phyloP scores from a whole-genome alignment of 2,113 vertebrate species.

The Halcyon malimbica region DNA sequence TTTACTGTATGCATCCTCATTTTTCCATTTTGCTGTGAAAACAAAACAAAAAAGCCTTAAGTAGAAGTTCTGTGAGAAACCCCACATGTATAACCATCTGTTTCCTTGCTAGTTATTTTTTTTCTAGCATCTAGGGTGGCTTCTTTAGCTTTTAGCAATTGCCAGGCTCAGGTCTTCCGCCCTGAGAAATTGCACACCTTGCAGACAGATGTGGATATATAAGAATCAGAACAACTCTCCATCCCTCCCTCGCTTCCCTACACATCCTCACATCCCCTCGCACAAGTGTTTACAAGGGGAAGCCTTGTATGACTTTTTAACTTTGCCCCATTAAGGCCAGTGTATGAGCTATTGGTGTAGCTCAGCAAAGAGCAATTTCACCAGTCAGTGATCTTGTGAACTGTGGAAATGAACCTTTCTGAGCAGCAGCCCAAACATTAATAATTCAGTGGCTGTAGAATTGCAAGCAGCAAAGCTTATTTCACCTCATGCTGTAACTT shows the following conservation, averaged over 20 bases:
- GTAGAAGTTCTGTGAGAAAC: slow-evolving; percentile 39
- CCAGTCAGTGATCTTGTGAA: not conserved
- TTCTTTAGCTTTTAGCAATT: slow-evolving; percentile 57
- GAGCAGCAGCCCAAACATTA: not conserved
- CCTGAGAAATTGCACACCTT: slow-evolving; percentile 68
- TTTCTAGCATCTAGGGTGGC: not conserved
- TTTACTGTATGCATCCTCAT: slow-evolving; percentile 5
- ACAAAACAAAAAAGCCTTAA: slow-evolving; percentile 13
- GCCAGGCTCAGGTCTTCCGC: slow-evolving; percentile 43
- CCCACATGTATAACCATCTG: slow-evolving; percentile 71
- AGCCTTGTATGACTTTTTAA: slow-evolving; percentile 25
- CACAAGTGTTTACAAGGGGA: slow-evolving; percentile 11
- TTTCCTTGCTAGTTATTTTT: slow-evolving; percentile 32
- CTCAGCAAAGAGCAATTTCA: not conserved
- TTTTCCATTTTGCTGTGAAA: slow-evolving; percentile 50
- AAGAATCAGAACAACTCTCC: not conserved
- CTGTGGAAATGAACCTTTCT: not conserved
- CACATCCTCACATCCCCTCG: not conserved
- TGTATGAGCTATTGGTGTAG: not conserved
- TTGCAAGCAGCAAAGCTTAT: not conserved
- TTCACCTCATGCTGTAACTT: not conserved
- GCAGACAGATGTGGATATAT: slow-evolving; percentile 74
- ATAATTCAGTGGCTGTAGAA: not conserved
- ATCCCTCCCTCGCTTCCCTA: not conserved
- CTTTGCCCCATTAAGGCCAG: not conserved